Conservation (phyloP, 2,888 invertebrate genomes). For the Conus canariensis region DNA sequence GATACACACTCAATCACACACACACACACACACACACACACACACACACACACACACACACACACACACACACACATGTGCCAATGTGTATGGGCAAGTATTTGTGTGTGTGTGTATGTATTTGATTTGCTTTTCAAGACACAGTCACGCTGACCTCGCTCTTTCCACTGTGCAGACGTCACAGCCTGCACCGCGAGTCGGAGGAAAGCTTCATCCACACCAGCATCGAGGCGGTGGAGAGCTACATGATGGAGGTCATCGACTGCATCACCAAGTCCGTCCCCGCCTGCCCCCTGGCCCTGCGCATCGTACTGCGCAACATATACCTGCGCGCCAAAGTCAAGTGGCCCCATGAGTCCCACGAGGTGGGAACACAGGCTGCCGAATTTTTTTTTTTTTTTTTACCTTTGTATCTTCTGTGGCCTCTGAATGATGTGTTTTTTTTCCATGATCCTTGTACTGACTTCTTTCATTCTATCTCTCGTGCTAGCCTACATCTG, state of each 20-base stretch:
- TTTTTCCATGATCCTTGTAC: too few relatives aligned
- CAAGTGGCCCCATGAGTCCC: constrained; percentile 60
- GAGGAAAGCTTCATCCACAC: constrained; percentile 59
- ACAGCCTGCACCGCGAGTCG: constrained; percentile 56
- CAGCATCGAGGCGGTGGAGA: constrained; percentile 57
- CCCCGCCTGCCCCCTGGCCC: constrained; percentile 54
- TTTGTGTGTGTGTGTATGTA: too few relatives aligned
- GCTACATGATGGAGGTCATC: constrained; percentile 58
- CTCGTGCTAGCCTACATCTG: too few relatives aligned
- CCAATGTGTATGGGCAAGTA: too few relatives aligned
- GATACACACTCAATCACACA: too few relatives aligned
- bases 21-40: too few relatives aligned
- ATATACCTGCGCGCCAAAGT: constrained; percentile 57
- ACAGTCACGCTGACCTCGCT: too few relatives aligned
- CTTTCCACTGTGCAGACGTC: constrained; percentile 43
- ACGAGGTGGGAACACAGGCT: constrained; percentile 53
- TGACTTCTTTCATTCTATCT: too few relatives aligned
- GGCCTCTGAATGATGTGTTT: too few relatives aligned
- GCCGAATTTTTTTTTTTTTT: background rate
- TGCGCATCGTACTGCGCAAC: constrained; percentile 62
- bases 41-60: too few relatives aligned
- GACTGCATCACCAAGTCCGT: constrained; percentile 58
- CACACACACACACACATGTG: too few relatives aligned
- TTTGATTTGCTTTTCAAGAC: too few relatives aligned
- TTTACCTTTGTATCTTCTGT: background rate